Evolutionary conservation across 2,888 invertebrate genomes (phyloP).

Genomic region (Dicycla oo): DNA sequence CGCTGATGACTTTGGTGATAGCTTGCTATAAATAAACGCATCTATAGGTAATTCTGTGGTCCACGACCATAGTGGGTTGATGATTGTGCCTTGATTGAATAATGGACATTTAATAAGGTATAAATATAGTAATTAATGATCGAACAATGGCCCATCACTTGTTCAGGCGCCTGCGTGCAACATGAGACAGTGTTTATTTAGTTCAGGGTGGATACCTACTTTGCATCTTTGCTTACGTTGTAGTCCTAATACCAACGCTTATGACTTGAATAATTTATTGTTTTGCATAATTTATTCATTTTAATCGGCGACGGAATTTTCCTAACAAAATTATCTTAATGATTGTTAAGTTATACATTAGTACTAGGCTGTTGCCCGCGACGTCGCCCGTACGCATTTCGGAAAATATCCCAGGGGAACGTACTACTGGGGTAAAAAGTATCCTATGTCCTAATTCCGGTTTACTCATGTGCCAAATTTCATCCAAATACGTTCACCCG

Average conservation of each 20-base stretch:
- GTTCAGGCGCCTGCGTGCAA: constrained; percentile 76
- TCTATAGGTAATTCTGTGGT: constrained; percentile 37
- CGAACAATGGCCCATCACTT: constrained; percentile 66
- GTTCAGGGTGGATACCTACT: constrained; percentile 73
- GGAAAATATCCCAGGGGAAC: no score
- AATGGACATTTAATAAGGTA: constrained; percentile 54
- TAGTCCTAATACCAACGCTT: constrained; percentile 44
- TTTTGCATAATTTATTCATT: constrained; percentile 62
- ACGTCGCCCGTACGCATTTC: no score
- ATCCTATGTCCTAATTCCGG: no score
- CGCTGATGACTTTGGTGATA: constrained; percentile 31
- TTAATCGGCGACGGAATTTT: constrained; percentile 65
- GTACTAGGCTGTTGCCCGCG: no score
- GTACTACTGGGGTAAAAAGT: no score
- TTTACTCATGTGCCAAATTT: no score
- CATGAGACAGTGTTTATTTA: constrained; percentile 81
- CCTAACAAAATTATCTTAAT: constrained; percentile 57
- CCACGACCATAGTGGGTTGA: constrained; percentile 34
- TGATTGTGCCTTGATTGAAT: constrained; percentile 44
- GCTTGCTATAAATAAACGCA: constrained; percentile 20
- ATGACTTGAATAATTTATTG: constrained; percentile 54
- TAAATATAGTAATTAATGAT: constrained; percentile 58
- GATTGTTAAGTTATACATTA: constrained; percentile 18
- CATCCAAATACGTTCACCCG: no score
- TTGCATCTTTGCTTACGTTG: constrained; percentile 57